phyloP scores from a whole-genome alignment of 2,797 vertebrate genomes.

The Sphaeramia orbicularis region DNA sequence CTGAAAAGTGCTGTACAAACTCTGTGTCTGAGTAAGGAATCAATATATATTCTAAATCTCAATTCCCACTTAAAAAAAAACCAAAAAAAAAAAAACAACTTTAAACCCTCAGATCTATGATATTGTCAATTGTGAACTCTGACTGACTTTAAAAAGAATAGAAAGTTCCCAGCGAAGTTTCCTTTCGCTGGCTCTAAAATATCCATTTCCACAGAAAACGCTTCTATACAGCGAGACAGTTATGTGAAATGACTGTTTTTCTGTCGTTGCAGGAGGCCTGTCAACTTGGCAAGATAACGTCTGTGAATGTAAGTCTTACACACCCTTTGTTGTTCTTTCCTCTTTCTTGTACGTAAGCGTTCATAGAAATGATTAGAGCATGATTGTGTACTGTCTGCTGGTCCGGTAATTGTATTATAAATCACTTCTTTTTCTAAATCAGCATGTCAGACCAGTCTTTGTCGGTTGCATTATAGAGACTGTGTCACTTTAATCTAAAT shows the following conservation, averaged over 20 bases:
- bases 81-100: constrained; percentile 41
- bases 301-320: constrained; percentile 79
- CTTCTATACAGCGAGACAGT: constrained; percentile 28
- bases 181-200: constrained; percentile 40
- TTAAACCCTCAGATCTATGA: constrained; percentile 52
- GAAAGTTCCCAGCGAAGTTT: constrained; percentile 45
- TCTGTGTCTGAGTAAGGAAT: constrained; percentile 63
- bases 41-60: constrained; percentile 72
- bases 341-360: constrained; percentile 29
- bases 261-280: constrained; percentile 80
- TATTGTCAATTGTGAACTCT: constrained; percentile 61
- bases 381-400: constrained; percentile 5
- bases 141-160: constrained; percentile 50
- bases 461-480: constrained; percentile 8
- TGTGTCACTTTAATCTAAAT: not conserved
- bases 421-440: not conserved
- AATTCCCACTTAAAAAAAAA: constrained; percentile 48
- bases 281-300: constrained; percentile 81
- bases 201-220: constrained; percentile 49
- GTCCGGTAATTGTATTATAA: not conserved
- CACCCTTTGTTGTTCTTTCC: constrained; percentile 2
- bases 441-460: constrained; percentile 20
- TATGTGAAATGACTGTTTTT: constrained; percentile 56
- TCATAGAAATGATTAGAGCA: constrained; percentile 8
- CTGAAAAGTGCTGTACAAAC: constrained; percentile 59